phyloP scores from a whole-genome alignment of 2,888 invertebrate species.

The Seira sanloemensis region DNA sequence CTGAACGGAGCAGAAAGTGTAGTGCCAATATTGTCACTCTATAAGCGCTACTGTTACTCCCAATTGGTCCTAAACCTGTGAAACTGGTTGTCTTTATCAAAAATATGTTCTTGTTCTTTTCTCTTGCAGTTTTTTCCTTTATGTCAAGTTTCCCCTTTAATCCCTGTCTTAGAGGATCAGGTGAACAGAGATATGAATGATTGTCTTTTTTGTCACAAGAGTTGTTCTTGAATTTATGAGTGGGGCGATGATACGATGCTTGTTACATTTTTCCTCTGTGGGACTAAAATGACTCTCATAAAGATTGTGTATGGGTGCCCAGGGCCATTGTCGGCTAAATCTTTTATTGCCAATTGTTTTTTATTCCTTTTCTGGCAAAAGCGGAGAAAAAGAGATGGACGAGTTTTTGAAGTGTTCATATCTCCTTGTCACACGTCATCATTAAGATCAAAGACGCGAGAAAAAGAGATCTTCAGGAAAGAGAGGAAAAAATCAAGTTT shows the following conservation, averaged over 20 bases:
- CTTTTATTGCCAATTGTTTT: slow-evolving; percentile 18
- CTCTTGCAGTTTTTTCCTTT: slow-evolving; percentile 6
- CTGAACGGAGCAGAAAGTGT: slow-evolving; percentile 14
- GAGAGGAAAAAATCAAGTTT: neutral
- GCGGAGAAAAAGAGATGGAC: neutral
- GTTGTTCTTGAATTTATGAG: neutral
- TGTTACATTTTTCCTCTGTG: neutral
- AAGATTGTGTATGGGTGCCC: slow-evolving; percentile 8
- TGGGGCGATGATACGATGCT: neutral
- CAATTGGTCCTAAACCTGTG: neutral
- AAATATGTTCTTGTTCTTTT: neutral
- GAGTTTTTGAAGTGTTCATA: slow-evolving; percentile 18
- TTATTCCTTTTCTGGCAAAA: neutral
- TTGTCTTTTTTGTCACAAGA: slow-evolving; percentile 14
- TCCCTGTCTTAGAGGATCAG: neutral
- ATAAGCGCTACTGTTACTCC: slow-evolving; percentile 55
- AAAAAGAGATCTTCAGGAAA: neutral
- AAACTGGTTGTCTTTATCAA: neutral
- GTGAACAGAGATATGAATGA: slow-evolving; percentile 7
- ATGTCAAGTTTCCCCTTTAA: neutral
- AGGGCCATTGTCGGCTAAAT: neutral
- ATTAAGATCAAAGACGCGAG: slow-evolving; percentile 13
- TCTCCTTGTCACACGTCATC: slow-evolving; percentile 17
- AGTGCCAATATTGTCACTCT: slow-evolving; percentile 64
- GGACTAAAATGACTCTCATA: slow-evolving; percentile 6